A percentile compares a stretch with the other conserved stretches of the same genome.
Conservation (phyloP, 1,140 invertebrate genomes). For the Calosoma granatense region DNA sequence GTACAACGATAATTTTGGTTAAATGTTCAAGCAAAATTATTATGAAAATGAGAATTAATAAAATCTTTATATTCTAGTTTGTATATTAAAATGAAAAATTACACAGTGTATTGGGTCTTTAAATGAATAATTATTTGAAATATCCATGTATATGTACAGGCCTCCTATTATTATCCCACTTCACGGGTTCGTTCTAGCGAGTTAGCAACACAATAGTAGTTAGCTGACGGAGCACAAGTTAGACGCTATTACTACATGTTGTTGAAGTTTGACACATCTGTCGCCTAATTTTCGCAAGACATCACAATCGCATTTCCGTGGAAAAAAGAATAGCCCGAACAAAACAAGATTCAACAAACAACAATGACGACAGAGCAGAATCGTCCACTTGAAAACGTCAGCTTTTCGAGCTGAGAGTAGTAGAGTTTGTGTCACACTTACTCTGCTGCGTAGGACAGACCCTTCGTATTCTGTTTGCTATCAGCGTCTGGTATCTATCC, state of each 20-base stretch:
- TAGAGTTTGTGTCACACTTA: background rate
- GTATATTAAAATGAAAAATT: no score
- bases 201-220: background rate
- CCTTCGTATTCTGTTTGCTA: background rate
- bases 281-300: constrained; percentile 6
- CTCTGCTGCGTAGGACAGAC: background rate
- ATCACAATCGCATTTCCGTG: background rate
- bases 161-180: no score
- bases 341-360: background rate
- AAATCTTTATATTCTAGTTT: no score
- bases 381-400: background rate
- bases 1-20: no score
- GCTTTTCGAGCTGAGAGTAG: no score
- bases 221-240: background rate
- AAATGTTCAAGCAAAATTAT: no score
- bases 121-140: no score
- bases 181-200: no score
- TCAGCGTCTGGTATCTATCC: constrained; percentile 4
- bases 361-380: background rate
- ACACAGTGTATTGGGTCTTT: no score
- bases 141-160: no score
- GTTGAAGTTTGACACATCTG: background rate
- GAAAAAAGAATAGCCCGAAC: background rate
- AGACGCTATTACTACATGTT: no score
- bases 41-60: no score